Evolutionary conservation across 2,113 vertebrate genomes (phyloP).

Genomic region (Oplegnathus fasciatus): DNA sequence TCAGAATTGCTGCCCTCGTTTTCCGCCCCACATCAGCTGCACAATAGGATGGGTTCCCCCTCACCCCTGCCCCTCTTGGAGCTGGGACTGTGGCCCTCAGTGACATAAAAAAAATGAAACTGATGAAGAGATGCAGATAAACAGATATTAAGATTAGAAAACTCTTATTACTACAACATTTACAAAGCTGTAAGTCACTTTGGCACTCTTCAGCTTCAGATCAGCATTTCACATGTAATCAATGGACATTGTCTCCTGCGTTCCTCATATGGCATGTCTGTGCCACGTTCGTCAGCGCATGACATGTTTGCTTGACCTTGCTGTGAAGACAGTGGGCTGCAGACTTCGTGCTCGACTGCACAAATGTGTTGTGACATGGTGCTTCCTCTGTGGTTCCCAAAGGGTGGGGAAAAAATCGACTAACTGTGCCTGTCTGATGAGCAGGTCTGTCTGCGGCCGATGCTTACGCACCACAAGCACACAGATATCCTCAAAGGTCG

Average conservation of each 20-base stretch:
- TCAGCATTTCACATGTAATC: not conserved
- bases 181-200: not conserved
- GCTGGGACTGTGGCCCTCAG: slow-evolving; percentile 20
- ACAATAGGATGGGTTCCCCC: slow-evolving; percentile 79
- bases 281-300: not conserved
- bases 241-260: not conserved
- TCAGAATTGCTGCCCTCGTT: slow-evolving; percentile 80
- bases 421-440: slow-evolving; percentile 45
- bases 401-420: slow-evolving; percentile 44
- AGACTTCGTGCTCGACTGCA: slow-evolving; percentile 59
- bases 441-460: slow-evolving; percentile 27
- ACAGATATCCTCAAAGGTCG: slow-evolving; percentile 43
- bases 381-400: slow-evolving; percentile 63
- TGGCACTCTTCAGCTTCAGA: not conserved
- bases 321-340: slow-evolving; percentile 52
- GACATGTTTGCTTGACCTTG: slow-evolving; percentile 58
- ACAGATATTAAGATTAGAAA: not conserved
- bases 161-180: not conserved
- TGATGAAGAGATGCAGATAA: not conserved
- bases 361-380: slow-evolving; percentile 69
- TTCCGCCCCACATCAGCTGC: slow-evolving; percentile 83
- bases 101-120: slow-evolving; percentile 26
- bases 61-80: slow-evolving; percentile 27
- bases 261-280: not conserved
- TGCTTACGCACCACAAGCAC: slow-evolving; percentile 16